Percentiles rank a stretch among this genome's conserved stretches.
Evolutionary conservation across 2,113 vertebrate species (phyloP).

Genomic region (Cebidichthys violaceus): DNA sequence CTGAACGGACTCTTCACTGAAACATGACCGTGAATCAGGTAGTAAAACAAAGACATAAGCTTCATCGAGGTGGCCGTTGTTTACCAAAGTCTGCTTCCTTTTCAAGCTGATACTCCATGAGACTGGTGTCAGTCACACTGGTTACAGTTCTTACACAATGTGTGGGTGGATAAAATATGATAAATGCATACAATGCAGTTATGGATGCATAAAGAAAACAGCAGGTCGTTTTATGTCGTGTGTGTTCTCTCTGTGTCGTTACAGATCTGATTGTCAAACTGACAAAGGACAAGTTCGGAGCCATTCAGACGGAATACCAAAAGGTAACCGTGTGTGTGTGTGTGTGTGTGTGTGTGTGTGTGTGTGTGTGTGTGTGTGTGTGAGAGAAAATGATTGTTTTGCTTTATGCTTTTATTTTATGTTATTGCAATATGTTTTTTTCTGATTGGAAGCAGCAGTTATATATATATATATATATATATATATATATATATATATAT

Average conservation of each 20-base stretch:
- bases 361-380: conserved; percentile 15
- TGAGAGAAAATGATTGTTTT: conserved; percentile 6
- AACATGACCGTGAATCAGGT: neutral
- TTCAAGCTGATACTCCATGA: neutral
- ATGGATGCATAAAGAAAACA: neutral
- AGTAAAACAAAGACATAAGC: neutral
- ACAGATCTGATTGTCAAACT: conserved; percentile 90
- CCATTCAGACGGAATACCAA: conserved; percentile 86
- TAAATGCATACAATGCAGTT: neutral
- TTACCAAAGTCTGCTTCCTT: neutral
- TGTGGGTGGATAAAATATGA: neutral
- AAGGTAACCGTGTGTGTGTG: conserved; percentile 86
- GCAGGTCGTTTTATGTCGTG: conserved; percentile 10
- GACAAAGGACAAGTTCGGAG: conserved; percentile 87
- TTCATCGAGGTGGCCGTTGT: neutral
- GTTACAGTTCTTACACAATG: neutral
- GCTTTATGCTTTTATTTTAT: neutral
- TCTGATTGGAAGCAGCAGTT: conserved; percentile 17
- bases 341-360: conserved; percentile 12
- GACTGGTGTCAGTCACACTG: too few relatives aligned
- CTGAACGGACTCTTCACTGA: neutral
- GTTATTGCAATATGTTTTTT: conserved; percentile 16
- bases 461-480: too few relatives aligned
- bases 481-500: too few relatives aligned
- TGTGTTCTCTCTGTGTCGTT: conserved; percentile 72